Evolutionary conservation across 2,888 invertebrate species (phyloP), one percentile per base, ranked within the genome.

Genomic region (Plagodis pulveraria): DNA sequence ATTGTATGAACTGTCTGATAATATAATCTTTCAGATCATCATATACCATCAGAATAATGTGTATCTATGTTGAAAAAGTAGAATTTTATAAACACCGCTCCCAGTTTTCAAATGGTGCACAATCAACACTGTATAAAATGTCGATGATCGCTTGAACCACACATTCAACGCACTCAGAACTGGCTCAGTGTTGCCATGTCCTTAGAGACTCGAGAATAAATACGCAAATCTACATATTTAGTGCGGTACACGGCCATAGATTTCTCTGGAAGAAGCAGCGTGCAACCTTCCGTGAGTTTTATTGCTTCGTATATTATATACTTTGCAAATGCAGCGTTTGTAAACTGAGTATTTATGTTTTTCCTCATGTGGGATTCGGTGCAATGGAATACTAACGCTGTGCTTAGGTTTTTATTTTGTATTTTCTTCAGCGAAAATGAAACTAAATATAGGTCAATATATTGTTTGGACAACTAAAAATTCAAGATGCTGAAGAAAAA

Each of bases 201-300:
- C 52, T 51, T 56, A 61, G 58, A 64, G 58, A 44, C 52, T 65
- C 66, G 68, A 65, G 71, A 73, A 77, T 78, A 77, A 77, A 79
- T 77, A 77, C 73, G 60, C 58, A 57, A 76, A 78, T 79, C 76
- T 76, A 74, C 78, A 79, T 77, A 77, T 74, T 77, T 73, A 76
- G 73, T 72, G 54, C 52, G 49, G 10, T 48, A 53, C 36, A 56
- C 56, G 70, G 69, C 56, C 49, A 63, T 70, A 71, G 58, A 55
- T 58, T 38, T 46, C 12, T 44, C 75, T 74, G 53, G 72, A 74
- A 72, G 65, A 55, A 66, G 44, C 65, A 65, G 49, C 51, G 51
- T 48, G 59, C 55, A 55, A 59, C 58, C 8, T 33, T 49, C 58
- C 9, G 6, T 47, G 42, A 54, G 47, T 51, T 59, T 59, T 59